A percentile compares a stretch with the other conserved stretches of the same genome.
Conservation (phyloP, 2,113 vertebrate genomes). For the Malurus melanocephalus region DNA sequence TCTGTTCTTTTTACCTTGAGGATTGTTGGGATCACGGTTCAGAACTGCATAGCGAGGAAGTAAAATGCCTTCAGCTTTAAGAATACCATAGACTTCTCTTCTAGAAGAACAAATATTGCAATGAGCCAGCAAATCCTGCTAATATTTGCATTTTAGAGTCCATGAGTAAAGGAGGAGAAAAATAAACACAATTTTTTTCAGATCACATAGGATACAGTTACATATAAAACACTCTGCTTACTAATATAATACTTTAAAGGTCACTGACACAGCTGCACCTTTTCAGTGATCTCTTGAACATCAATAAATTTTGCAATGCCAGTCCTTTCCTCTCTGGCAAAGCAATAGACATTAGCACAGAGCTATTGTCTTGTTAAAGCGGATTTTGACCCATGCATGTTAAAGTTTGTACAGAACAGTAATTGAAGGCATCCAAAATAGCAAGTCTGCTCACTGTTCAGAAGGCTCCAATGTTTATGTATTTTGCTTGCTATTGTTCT, state of each 20-base stretch:
- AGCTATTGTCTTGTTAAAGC: neutral
- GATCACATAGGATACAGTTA: neutral
- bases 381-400: neutral
- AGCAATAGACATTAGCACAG: neutral
- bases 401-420: neutral
- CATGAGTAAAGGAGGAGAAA: neutral
- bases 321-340: neutral
- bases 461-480: neutral
- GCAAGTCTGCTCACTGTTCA: neutral
- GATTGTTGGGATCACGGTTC: constrained; percentile 87
- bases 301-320: neutral
- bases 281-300: neutral
- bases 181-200: neutral
- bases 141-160: neutral
- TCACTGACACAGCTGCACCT: neutral
- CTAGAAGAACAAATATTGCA: constrained; percentile 58
- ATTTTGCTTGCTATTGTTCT: neutral
- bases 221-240: neutral
- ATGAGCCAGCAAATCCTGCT: neutral
- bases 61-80: constrained; percentile 87
- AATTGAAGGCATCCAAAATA: neutral
- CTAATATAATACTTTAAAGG: neutral
- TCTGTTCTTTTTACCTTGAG: constrained; percentile 75
- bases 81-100: constrained; percentile 87
- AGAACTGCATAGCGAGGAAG: constrained; percentile 88